These are phyloP conservation scores for Glaucopsyche alexis DNA, from an alignment of 2,888 invertebrate genomes.

Conservation along the genomic window DNA sequence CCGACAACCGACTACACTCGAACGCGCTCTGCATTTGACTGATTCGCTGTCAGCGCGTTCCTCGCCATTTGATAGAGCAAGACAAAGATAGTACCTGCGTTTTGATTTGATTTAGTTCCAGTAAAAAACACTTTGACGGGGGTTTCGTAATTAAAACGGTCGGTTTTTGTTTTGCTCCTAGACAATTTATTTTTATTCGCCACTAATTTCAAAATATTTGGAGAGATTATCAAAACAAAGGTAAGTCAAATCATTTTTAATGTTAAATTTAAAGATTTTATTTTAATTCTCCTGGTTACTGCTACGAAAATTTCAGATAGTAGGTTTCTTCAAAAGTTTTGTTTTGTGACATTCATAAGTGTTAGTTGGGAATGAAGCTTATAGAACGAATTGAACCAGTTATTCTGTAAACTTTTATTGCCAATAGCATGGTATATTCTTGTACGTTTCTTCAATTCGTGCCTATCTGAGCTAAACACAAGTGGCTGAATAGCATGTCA, in stretches of 20 bases:
- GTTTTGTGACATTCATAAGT: neutral
- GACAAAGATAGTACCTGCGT: neutral
- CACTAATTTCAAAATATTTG: no score
- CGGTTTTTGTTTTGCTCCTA: no score
- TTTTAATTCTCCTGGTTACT: neutral
- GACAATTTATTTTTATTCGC: no score
- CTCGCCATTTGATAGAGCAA: neutral
- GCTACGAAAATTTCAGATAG: neutral
- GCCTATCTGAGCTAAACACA: no score
- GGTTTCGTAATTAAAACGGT: no score
- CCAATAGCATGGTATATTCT: no score
- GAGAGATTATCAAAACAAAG: slow-evolving; percentile 15
- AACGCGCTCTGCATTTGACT: neutral
- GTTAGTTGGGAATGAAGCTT: neutral
- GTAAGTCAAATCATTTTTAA: slow-evolving; percentile 19
- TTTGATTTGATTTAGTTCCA: no score
- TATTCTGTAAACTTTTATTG: neutral
- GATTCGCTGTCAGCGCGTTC: neutral
- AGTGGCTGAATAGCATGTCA: slow-evolving; percentile 20
- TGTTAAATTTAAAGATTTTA: neutral
- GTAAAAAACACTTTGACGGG: no score
- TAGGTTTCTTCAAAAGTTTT: neutral
- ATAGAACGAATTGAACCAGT: no score
- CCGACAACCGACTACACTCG: slow-evolving; percentile 1
- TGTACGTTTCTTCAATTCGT: no score